These are phyloP conservation scores for Oedothorax gibbosus DNA, from an alignment of 1,140 invertebrate species.

Conservation along the genomic window DNA sequence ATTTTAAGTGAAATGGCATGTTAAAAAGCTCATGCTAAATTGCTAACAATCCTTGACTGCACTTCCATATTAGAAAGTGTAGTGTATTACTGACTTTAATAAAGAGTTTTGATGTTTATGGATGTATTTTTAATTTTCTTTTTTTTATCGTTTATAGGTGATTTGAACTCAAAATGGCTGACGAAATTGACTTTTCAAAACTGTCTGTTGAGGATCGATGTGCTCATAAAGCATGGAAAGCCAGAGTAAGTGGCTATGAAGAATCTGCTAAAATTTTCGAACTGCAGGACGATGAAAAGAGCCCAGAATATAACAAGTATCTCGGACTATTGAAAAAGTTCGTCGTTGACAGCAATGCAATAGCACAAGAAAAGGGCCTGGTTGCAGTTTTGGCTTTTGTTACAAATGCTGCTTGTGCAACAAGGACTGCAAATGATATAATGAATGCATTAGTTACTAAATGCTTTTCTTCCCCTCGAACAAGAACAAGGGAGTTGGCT, in stretches of 20 bases:
- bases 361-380: conserved; percentile 95
- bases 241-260: conserved; percentile 91
- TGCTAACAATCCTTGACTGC: too few species aligned
- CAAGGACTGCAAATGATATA: conserved; percentile 85
- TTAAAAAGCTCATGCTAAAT: too few species aligned
- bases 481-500: conserved; percentile 91
- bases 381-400: conserved; percentile 91
- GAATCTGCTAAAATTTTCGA: conserved; percentile 90
- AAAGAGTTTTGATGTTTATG: background rate
- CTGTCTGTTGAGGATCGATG: conserved; percentile 90
- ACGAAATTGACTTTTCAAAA: conserved; percentile 93
- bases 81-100: background rate
- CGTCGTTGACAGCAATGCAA: conserved; percentile 93
- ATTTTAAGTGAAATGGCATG: too few species aligned
- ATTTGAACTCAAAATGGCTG: conserved; percentile 64
- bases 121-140: background rate
- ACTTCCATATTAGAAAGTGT: too few species aligned
- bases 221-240: conserved; percentile 89
- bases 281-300: conserved; percentile 82
- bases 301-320: conserved; percentile 92
- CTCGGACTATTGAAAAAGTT: conserved; percentile 94
- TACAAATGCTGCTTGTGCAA: conserved; percentile 85
- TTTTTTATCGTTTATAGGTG: background rate
- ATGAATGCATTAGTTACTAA: conserved; percentile 90
- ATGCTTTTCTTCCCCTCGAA: conserved; percentile 90